phyloP scores from a whole-genome alignment of 2,113 vertebrate species.

The Oostethus manadensis region DNA sequence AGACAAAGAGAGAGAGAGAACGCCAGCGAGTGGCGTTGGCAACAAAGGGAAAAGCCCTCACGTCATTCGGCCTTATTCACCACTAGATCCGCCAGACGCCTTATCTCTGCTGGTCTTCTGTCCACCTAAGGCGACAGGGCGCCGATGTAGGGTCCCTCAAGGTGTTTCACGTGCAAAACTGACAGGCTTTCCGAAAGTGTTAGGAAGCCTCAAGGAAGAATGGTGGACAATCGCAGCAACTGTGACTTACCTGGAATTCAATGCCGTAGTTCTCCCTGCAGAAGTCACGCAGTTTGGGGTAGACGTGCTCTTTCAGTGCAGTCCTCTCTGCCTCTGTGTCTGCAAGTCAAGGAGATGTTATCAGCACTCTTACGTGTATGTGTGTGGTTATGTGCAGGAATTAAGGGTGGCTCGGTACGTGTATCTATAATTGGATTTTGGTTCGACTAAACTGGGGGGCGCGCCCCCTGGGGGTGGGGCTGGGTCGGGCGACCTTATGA shows the following conservation, averaged over 20 bases:
- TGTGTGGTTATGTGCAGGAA: too few species aligned
- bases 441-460: too few species aligned
- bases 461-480: too few species aligned
- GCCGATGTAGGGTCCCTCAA: slow-evolving; percentile 15
- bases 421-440: too few species aligned
- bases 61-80: slow-evolving; percentile 30
- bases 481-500: too few species aligned
- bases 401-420: too few species aligned
- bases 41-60: slow-evolving; percentile 47
- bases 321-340: slow-evolving; percentile 95
- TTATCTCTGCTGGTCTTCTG: slow-evolving; percentile 62
- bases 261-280: slow-evolving; percentile 98
- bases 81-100: slow-evolving; percentile 25
- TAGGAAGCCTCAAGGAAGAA: background rate
- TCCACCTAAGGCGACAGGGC: slow-evolving; percentile 22
- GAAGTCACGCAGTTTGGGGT: slow-evolving; percentile 97
- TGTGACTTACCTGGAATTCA: slow-evolving; percentile 90
- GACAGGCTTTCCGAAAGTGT: slow-evolving; percentile 13
- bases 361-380: background rate
- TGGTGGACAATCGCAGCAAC: background rate
- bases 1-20: slow-evolving; percentile 16
- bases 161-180: slow-evolving; percentile 6
- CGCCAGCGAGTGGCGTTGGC: slow-evolving; percentile 26
- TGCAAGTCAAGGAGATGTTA: slow-evolving; percentile 43
- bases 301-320: slow-evolving; percentile 90